Evolutionary conservation across 2,797 vertebrate species (phyloP), one percentile per base, ranked within the genome.

Genomic region (Acanthopagrus latus): DNA sequence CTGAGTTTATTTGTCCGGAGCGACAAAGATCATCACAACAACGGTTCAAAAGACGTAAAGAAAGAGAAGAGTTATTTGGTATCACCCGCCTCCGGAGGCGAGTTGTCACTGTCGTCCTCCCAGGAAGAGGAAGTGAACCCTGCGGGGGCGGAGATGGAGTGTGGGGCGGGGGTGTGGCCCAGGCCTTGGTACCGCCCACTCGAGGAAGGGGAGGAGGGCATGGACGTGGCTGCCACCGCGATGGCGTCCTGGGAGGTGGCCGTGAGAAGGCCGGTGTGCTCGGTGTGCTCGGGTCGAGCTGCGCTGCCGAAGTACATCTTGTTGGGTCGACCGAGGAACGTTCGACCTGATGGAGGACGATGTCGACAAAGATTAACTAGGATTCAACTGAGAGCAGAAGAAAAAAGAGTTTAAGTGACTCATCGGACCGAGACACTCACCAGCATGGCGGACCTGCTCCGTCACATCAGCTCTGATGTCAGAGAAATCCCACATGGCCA

Each of bases 401-500:
- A 10, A 17, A 8, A 17, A 0, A 25, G 2, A 41, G 3, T n/a
- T 18, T 21, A n/a, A 23, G 1, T 6, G 17, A 17, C 4, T 44
- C 5, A 17, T 52, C 3, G 23, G 21, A 20, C 2, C 2, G 8
- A 33, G 33, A 38, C 27, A 94, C 97, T 96, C 90, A 97, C 97
- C 96, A 25, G 96, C 97, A 72, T 97, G 95, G 69, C 96, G 95
- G 79, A 97, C 96, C 83, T 97, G 97, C 88, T 97, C 96, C 0
- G 96, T 96, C 88, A 97, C 96, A 73, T 97, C 96, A 67, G 96
- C 96, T 90, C 95, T 95, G 78, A 97, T 92, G 76, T 97, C 97
- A 57, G 97, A 97, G 86, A 97, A 93, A 89, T 97, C 97, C 97
- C 96, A 97, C 97, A 97, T 97, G 23, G 97, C 97, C 77, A 97